These are phyloP conservation scores for Carollia perspicillata DNA, from an alignment of 2,113 vertebrate species.

Conservation along the genomic window DNA sequence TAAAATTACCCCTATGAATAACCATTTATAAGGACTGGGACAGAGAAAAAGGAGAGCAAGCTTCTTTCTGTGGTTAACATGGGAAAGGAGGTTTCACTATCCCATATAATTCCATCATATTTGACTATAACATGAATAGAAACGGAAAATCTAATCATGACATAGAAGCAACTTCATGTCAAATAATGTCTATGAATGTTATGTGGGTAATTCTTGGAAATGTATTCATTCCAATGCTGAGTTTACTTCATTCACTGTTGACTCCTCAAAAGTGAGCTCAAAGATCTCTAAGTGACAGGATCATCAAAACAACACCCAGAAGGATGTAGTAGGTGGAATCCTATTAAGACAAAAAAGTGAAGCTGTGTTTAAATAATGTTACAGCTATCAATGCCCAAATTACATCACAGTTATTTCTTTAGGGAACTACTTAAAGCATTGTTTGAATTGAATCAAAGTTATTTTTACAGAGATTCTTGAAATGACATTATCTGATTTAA, in stretches of 20 bases:
- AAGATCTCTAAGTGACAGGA: conserved; percentile 36
- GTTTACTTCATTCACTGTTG: conserved; percentile 18
- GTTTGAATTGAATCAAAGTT: conserved; percentile 39
- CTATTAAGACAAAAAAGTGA: conserved; percentile 1
- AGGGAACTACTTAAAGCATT: conserved; percentile 38
- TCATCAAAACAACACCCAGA: conserved; percentile 38
- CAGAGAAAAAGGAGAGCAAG: conserved; percentile 12
- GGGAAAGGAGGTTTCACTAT: background rate
- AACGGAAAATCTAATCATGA: conserved; percentile 50
- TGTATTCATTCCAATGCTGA: background rate
- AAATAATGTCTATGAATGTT: conserved; percentile 17
- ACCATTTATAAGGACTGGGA: conserved; percentile 39
- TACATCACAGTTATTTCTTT: conserved; percentile 50
- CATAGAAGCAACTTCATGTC: conserved; percentile 57
- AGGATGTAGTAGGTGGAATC: conserved; percentile 2
- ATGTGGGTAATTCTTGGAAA: conserved; percentile 29
- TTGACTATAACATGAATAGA: conserved; percentile 24
- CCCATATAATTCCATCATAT: conserved; percentile 2
- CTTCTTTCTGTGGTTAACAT: conserved; percentile 37
- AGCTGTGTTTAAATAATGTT: background rate
- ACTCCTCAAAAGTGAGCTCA: conserved; percentile 17
- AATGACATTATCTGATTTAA: conserved; percentile 50
- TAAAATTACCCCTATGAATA: conserved; percentile 74
- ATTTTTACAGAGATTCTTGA: conserved; percentile 57
- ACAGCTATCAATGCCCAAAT: background rate